A percentile compares a stretch with the other conserved stretches of the same genome.
Evolutionary conservation across 2,888 invertebrate genomes (phyloP).

Genomic region (Meteorus cinctellus): DNA sequence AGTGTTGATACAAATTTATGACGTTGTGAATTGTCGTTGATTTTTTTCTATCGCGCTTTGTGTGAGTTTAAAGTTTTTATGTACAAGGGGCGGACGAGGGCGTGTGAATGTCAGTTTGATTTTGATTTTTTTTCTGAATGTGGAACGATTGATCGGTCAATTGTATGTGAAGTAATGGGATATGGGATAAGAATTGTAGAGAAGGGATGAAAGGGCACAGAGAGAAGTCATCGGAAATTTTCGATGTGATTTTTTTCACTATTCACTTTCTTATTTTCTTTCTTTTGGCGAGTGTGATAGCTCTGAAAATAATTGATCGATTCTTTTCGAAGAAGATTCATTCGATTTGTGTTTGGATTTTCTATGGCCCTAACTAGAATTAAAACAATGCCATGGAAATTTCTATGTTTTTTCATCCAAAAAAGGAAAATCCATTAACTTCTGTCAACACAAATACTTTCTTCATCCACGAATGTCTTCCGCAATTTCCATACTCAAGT

Average conservation of each 20-base stretch:
- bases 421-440: too few species aligned
- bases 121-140: background rate
- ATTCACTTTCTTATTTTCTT: background rate
- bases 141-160: constrained; percentile 45
- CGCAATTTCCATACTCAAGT: too few species aligned
- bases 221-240: background rate
- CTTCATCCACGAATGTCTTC: too few species aligned
- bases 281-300: too few species aligned
- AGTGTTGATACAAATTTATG: too few species aligned
- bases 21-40: constrained; percentile 54
- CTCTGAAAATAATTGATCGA: too few species aligned
- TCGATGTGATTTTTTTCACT: background rate
- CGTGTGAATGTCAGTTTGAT: constrained; percentile 51
- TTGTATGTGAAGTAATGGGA: constrained; percentile 52
- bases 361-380: too few species aligned
- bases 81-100: constrained; percentile 47
- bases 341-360: too few species aligned
- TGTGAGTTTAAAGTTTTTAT: constrained; percentile 59
- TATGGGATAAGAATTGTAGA: constrained; percentile 29
- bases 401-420: too few species aligned
- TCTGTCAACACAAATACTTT: too few species aligned
- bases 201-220: constrained; percentile 28
- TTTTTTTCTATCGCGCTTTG: constrained; percentile 52
- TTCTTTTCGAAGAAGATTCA: too few species aligned
- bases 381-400: too few species aligned